A percentile compares a stretch with the other conserved stretches of the same genome.
Conservation (phyloP, 2,888 invertebrate genomes). For the Asteroscopus sphinx region DNA sequence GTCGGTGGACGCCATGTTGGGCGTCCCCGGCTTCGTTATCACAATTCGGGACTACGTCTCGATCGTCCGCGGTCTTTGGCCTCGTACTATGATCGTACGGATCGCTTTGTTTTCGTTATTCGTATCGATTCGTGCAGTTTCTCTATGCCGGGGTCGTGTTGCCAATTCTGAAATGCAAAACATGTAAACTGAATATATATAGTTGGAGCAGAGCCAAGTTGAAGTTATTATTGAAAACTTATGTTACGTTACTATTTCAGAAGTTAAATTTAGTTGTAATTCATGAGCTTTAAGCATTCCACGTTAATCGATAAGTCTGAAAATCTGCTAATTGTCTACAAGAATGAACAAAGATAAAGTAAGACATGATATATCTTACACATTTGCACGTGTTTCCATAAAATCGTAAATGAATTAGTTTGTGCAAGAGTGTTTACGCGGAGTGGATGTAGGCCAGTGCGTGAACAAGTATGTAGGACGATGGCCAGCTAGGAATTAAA, state of each 20-base stretch:
- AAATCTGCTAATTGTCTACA: conserved; percentile 7
- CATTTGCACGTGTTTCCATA: conserved; percentile 35
- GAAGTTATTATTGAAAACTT: conserved; percentile 37
- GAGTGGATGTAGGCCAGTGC: conserved; percentile 50
- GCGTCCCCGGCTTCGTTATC: conserved; percentile 84
- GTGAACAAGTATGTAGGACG: conserved; percentile 51
- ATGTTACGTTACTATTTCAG: conserved; percentile 27
- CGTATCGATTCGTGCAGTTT: conserved; percentile 69
- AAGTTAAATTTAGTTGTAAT: conserved; percentile 22
- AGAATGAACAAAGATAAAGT: conserved; percentile 11
- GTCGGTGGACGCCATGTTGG: conserved; percentile 86
- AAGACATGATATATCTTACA: conserved; percentile 8
- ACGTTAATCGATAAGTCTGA: neutral
- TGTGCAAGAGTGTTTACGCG: conserved; percentile 31
- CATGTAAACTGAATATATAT: conserved; percentile 53
- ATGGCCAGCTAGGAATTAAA: conserved; percentile 49
- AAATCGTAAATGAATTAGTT: conserved; percentile 33
- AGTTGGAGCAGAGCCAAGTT: conserved; percentile 60
- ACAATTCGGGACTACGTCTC: conserved; percentile 79
- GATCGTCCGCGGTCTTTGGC: conserved; percentile 87
- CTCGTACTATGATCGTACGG: conserved; percentile 75
- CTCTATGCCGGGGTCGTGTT: conserved; percentile 67
- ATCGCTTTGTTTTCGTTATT: conserved; percentile 69
- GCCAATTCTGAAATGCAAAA: conserved; percentile 79
- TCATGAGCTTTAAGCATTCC: conserved; percentile 6